Evolutionary conservation across 2,113 vertebrate genomes (phyloP).

Genomic region (Psophia crepitans): DNA sequence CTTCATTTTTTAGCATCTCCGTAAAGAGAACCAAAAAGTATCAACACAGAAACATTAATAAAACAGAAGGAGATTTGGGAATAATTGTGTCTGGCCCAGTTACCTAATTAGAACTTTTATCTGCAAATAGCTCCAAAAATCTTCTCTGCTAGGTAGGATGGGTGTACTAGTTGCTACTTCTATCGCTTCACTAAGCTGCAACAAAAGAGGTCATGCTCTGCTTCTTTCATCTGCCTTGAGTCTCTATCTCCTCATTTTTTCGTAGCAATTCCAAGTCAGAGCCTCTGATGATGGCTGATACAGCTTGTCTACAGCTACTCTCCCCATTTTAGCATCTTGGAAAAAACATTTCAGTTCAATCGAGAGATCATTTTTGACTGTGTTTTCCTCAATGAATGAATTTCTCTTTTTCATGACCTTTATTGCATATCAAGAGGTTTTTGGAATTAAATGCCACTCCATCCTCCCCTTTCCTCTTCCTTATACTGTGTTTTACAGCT

Average conservation of each 20-base stretch:
- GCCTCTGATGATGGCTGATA: not conserved
- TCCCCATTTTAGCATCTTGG: not conserved
- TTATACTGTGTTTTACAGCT: not conserved
- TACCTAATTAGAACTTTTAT: not conserved
- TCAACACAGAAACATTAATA: not conserved
- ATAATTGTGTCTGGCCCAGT: not conserved
- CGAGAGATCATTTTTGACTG: not conserved
- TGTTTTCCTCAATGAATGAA: not conserved
- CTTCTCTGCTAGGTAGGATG: not conserved
- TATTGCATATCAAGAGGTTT: not conserved
- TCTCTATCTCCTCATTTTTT: not conserved
- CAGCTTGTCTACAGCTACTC: not conserved
- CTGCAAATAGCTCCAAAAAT: not conserved
- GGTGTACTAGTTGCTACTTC: not conserved
- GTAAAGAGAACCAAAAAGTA: not conserved
- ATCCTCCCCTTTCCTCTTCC: fast-evolving
- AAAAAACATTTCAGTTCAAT: not conserved
- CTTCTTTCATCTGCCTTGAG: not conserved
- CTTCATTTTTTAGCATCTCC: not conserved
- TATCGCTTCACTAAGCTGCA: not conserved
- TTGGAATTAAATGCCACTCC: not conserved
- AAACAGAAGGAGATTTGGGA: not conserved
- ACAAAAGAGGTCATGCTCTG: not conserved
- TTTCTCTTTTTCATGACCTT: not conserved
- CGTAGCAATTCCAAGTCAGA: not conserved